Conservation (phyloP, 2,113 vertebrate genomes). For the Strix aluco region DNA sequence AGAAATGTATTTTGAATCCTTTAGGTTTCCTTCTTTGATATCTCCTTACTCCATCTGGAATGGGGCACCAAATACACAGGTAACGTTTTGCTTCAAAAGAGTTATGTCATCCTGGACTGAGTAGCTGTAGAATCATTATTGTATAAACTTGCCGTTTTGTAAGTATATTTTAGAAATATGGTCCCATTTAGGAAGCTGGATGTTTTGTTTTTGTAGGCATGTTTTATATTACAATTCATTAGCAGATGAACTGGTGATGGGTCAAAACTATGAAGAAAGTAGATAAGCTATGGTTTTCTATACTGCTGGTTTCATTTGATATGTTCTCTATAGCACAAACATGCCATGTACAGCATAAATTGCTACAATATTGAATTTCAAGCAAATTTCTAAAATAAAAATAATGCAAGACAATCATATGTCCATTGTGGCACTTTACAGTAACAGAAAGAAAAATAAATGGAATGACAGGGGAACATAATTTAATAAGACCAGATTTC, state of each 20-base stretch:
- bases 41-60: background rate
- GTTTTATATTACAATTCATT: slow-evolving; percentile 26
- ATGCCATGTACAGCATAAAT: background rate
- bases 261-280: background rate
- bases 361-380: background rate
- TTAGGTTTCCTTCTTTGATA: background rate
- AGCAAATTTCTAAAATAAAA: background rate
- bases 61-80: background rate
- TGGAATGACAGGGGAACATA: background rate
- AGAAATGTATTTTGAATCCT: background rate
- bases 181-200: background rate
- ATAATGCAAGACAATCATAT: background rate
- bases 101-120: background rate
- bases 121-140: background rate
- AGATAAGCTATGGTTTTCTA: background rate
- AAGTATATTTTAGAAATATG: background rate
- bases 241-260: background rate
- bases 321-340: background rate
- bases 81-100: background rate
- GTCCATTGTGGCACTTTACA: background rate
- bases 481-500: background rate
- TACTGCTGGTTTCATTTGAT: background rate
- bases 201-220: background rate
- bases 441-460: background rate
- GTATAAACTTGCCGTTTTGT: slow-evolving; percentile 2